Conservation (phyloP, 2,797 vertebrate species). For the Acanthiza pusilla region DNA sequence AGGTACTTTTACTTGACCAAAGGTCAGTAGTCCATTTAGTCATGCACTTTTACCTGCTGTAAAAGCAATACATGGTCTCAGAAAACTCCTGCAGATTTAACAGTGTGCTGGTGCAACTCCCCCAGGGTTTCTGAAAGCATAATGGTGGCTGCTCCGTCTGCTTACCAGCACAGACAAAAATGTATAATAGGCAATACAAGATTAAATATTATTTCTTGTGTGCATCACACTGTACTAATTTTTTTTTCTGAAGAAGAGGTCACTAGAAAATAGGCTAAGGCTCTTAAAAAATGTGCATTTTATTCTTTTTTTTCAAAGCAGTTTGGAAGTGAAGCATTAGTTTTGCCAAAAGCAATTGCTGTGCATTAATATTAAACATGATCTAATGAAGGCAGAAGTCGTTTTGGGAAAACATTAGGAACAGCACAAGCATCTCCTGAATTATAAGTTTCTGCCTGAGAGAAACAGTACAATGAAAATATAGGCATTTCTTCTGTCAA, state of each 20-base stretch:
- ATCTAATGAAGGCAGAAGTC: constrained; percentile 68
- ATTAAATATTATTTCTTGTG: constrained; percentile 27
- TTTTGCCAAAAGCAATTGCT: constrained; percentile 70
- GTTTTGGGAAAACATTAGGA: constrained; percentile 67
- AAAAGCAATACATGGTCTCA: neutral
- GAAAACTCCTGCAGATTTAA: constrained; percentile 11
- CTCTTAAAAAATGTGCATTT: constrained; percentile 2
- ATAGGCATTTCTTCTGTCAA: constrained; percentile 8
- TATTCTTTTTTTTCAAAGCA: constrained; percentile 25
- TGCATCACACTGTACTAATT: neutral
- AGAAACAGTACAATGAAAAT: constrained; percentile 38
- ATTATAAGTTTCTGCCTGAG: constrained; percentile 46
- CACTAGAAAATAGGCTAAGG: constrained; percentile 15
- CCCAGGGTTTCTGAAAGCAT: constrained; percentile 35
- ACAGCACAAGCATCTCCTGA: constrained; percentile 46
- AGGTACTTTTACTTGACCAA: neutral
- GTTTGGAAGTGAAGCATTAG: constrained; percentile 33
- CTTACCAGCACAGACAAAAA: neutral
- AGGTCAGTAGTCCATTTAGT: neutral
- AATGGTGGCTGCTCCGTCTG: neutral
- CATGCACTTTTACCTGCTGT: neutral
- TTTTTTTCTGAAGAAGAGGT: neutral
- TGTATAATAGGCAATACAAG: neutral
- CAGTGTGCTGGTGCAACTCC: neutral
- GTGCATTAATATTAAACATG: constrained; percentile 69